Percentiles rank a stretch among this genome's conserved stretches.
Evolutionary conservation across 1,140 invertebrate species (phyloP).

Genomic region (Conopomorpha cramerella): DNA sequence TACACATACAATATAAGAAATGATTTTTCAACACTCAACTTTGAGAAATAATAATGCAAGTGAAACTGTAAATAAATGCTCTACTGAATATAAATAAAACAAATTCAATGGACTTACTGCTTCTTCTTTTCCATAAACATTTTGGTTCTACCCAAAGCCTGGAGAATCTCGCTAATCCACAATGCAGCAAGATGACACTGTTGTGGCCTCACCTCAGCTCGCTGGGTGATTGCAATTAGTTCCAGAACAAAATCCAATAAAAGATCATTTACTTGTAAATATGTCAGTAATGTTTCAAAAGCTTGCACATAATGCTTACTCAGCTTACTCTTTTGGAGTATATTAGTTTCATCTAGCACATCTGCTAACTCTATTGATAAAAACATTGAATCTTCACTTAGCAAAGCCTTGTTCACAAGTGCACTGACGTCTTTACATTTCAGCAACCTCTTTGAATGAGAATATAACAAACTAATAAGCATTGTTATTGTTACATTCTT

Average conservation of each 20-base stretch:
- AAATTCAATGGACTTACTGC: constrained; percentile 18
- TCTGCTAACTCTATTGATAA: constrained; percentile 31
- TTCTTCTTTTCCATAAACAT: constrained; percentile 26
- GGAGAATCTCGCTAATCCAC: constrained; percentile 60
- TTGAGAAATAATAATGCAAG: too few species aligned
- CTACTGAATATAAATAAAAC: constrained; percentile 3
- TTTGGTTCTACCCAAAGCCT: constrained; percentile 46
- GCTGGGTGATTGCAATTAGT: constrained; percentile 54
- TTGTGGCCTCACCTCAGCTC: too few species aligned
- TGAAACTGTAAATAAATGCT: too few species aligned
- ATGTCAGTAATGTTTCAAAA: constrained; percentile 60
- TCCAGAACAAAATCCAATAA: constrained; percentile 49
- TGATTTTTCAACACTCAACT: too few species aligned
- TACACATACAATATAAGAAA: too few species aligned
- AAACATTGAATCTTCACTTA: constrained; percentile 37
- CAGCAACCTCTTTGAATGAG: constrained; percentile 20
- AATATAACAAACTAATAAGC: constrained; percentile 23
- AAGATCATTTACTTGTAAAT: constrained; percentile 58
- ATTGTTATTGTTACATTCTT: constrained; percentile 24
- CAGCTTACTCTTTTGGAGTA: constrained; percentile 14
- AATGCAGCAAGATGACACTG: constrained; percentile 56
- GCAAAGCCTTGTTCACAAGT: constrained; percentile 24
- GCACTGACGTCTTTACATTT: constrained; percentile 11
- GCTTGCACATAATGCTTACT: constrained; percentile 28
- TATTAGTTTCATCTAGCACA: constrained; percentile 15